Base-by-base conservation (phyloP, 2,888 invertebrate species). In the Lasius fuliginosus region DNA sequence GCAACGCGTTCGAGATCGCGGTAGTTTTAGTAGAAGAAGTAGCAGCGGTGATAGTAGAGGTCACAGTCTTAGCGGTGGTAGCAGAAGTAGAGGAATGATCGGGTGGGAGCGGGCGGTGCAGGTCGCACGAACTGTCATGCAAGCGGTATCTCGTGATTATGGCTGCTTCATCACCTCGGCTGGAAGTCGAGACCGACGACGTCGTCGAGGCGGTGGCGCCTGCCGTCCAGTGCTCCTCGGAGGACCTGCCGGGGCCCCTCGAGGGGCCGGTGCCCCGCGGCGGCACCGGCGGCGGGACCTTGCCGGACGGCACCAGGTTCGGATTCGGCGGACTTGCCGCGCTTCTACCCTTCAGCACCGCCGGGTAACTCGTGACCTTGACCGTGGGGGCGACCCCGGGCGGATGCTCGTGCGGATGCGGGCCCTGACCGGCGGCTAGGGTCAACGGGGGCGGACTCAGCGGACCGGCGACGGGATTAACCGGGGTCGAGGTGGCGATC, bases 251-350 rank as follows among this genome's bases (percentile, higher is more conserved):
- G 46, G 84, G 4, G 33, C 5, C 82, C 71, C 89, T 62, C 75
- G 75, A 75, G 75, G 73, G n/a, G 30, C 88, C 90, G 83, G 92
- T 92, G 83, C 98, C 98, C 92, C 98, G 96, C 4, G 98, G 98
- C 79, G 98, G 98, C 75, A 98, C 98, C 33, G 98, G 98, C 79
- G 98, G 98, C 62, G 98, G 98, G 60, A 98, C 97, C 95, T 97
- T 97, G 91, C 94, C 94, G 36, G 94, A 94, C 56, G 94, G 93
- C 36, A 94, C 92, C 82, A 97, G 96, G 95, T 97, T 97, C 76
- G 95, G 93, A 85, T 95, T 95, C 90, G 96, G 96, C 62, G 96
- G 96, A 89, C 94, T 94, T 83, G 94, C 95, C 82, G 92, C 92
- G 87, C 90, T 93, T 74, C 96, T 94, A 92, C 97, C 97, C 95